Percentiles rank a stretch among this genome's conserved stretches.
Conservation (phyloP, 2,797 vertebrate species). For the Oreonectes daqikongensis region DNA sequence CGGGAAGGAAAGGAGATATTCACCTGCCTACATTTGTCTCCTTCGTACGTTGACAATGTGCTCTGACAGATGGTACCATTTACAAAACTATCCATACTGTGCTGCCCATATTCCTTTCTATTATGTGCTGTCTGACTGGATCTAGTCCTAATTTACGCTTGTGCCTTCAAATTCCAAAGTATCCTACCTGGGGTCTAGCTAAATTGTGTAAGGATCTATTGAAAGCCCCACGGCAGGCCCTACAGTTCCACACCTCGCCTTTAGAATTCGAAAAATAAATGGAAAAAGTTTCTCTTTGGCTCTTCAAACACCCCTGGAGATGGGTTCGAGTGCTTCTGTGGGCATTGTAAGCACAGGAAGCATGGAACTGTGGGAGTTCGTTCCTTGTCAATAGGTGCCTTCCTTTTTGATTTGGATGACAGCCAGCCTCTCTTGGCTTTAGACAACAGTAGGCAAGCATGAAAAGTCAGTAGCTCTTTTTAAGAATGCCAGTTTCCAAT, state of each 20-base stretch:
- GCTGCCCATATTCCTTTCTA: constrained; percentile 50
- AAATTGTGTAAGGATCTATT: constrained; percentile 17
- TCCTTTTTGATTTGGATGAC: constrained; percentile 67
- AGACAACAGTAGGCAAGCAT: constrained; percentile 54
- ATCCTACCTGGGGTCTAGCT: constrained; percentile 14
- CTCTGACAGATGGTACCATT: constrained; percentile 58
- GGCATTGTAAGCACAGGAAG: constrained; percentile 71
- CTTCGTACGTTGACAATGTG: constrained; percentile 34
- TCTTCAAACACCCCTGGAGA: constrained; percentile 63
- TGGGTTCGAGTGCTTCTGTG: constrained; percentile 64
- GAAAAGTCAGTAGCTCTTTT: constrained; percentile 39
- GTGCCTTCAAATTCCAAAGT: constrained; percentile 46
- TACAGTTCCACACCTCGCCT: constrained; percentile 47
- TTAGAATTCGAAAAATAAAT: constrained; percentile 23
- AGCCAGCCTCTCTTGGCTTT: constrained; percentile 64
- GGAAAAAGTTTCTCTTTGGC: constrained; percentile 47
- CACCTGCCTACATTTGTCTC: constrained; percentile 45
- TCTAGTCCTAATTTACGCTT: constrained; percentile 51
- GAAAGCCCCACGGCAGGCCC: constrained; percentile 27
- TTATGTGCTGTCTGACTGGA: constrained; percentile 53
- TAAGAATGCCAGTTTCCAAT: constrained; percentile 55
- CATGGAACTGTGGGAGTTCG: constrained; percentile 72
- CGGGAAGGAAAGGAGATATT: constrained; percentile 24
- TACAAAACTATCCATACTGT: constrained; percentile 47
- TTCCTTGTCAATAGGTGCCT: constrained; percentile 73